Evolutionary conservation across 2,797 vertebrate genomes (phyloP).

Genomic region (Otus scops): DNA sequence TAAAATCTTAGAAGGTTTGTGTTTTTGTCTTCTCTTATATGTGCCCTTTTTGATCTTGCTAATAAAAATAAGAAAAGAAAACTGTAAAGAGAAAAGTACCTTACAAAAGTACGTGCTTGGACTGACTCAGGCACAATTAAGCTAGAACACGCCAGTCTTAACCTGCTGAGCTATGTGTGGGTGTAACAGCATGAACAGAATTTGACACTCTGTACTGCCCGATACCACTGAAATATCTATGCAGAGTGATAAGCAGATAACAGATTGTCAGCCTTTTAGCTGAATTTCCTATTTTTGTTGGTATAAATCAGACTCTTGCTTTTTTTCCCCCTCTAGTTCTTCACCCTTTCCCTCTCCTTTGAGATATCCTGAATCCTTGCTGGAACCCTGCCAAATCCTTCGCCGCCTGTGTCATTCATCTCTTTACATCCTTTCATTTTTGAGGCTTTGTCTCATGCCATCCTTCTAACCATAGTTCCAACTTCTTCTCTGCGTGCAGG

Average conservation of each 20-base stretch:
- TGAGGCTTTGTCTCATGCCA: constrained; percentile 33
- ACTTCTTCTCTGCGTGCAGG: background rate
- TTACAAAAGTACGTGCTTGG: constrained; percentile 42
- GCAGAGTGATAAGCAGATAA: constrained; percentile 67
- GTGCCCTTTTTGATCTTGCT: constrained; percentile 22
- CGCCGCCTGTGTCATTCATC: constrained; percentile 40
- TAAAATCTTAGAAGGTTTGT: constrained; percentile 30
- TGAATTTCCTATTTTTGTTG: constrained; percentile 67
- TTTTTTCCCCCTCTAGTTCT: background rate
- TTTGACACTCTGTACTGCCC: constrained; percentile 64
- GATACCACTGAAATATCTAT: constrained; percentile 62
- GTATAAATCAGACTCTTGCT: constrained; percentile 50
- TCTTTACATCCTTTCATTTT: constrained; percentile 38
- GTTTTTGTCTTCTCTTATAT: constrained; percentile 18
- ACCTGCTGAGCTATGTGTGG: constrained; percentile 51
- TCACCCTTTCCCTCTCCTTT: constrained; percentile 47
- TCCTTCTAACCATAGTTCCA: constrained; percentile 10
- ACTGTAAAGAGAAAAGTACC: constrained; percentile 38
- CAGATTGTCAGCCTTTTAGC: constrained; percentile 71
- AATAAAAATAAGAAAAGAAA: constrained; percentile 52
- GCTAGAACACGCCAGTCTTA: constrained; percentile 40
- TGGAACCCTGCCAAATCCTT: constrained; percentile 43
- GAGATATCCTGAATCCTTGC: constrained; percentile 49
- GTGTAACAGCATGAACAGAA: constrained; percentile 60
- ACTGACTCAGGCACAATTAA: constrained; percentile 48